Evolutionary conservation across 2,888 invertebrate genomes (phyloP).

Genomic region (Catocala nupta): DNA sequence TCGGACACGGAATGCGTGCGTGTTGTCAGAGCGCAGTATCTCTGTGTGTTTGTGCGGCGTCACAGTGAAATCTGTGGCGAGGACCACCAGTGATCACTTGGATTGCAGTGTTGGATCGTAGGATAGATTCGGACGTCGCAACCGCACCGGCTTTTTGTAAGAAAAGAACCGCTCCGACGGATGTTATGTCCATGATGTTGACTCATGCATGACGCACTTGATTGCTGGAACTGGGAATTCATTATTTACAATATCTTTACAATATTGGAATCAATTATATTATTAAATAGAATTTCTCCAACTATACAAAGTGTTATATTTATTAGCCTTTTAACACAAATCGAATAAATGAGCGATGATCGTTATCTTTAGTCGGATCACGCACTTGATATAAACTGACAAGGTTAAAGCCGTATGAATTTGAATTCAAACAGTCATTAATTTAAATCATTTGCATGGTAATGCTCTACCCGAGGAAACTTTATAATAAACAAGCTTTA

Average conservation of each 20-base stretch:
- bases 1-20: conserved; percentile 78
- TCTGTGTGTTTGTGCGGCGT: conserved; percentile 66
- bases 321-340: conserved; percentile 8
- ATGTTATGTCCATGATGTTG: conserved; percentile 84
- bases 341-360: conserved; percentile 2
- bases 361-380: conserved; percentile 28
- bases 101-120: conserved; percentile 86
- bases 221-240: conserved; percentile 81
- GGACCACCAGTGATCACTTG: conserved; percentile 78
- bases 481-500: conserved; percentile 1
- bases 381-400: conserved; percentile 34
- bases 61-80: conserved; percentile 78
- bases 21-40: conserved; percentile 64
- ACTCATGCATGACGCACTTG: conserved; percentile 86
- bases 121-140: conserved; percentile 70
- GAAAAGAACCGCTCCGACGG: conserved; percentile 76
- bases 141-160: conserved; percentile 75
- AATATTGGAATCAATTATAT: conserved; percentile 42
- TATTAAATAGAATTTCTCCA: conserved; percentile 28
- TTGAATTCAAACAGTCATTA: conserved; percentile 24
- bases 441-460: conserved; percentile 20
- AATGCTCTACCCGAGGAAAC: neutral
- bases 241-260: conserved; percentile 59
- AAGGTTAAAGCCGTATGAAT: conserved; percentile 41
- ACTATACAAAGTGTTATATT: conserved; percentile 32